phyloP scores from a whole-genome alignment of 1,140 invertebrate genomes.

The Tetragonula clypearis region DNA sequence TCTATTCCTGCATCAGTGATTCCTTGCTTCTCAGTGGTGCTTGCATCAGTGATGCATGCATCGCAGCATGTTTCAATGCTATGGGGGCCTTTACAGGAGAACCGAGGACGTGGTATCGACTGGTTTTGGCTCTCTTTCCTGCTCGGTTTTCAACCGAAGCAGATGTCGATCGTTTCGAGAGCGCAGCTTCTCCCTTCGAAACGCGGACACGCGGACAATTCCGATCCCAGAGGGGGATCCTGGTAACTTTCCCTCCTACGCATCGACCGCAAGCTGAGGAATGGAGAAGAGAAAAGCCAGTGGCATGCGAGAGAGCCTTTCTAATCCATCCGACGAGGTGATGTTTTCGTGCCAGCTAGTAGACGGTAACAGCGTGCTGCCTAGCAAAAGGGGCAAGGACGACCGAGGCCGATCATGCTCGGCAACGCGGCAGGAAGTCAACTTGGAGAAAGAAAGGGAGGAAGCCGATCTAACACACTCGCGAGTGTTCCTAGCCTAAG shows the following conservation, averaged over 20 bases:
- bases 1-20: no score
- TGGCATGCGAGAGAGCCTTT: slow-evolving; percentile 73
- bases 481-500: no score
- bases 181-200: slow-evolving; percentile 48
- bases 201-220: background rate
- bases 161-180: slow-evolving; percentile 51
- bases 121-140: background rate
- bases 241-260: slow-evolving; percentile 78
- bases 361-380: slow-evolving; percentile 73
- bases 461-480: slow-evolving; percentile 15
- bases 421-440: slow-evolving; percentile 56
- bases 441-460: slow-evolving; percentile 40
- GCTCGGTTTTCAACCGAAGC: slow-evolving; percentile 44
- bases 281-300: slow-evolving; percentile 11
- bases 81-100: background rate
- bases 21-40: no score
- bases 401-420: slow-evolving; percentile 76
- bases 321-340: slow-evolving; percentile 70
- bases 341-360: slow-evolving; percentile 79
- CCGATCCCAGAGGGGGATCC: slow-evolving; percentile 7
- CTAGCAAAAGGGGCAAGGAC: slow-evolving; percentile 80
- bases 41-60: no score
- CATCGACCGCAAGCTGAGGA: slow-evolving; percentile 54
- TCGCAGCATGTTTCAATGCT: no score
- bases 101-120: no score